Evolutionary conservation across 2,797 vertebrate species (phyloP).

Genomic region (Lepilemur septentrionalis): DNA sequence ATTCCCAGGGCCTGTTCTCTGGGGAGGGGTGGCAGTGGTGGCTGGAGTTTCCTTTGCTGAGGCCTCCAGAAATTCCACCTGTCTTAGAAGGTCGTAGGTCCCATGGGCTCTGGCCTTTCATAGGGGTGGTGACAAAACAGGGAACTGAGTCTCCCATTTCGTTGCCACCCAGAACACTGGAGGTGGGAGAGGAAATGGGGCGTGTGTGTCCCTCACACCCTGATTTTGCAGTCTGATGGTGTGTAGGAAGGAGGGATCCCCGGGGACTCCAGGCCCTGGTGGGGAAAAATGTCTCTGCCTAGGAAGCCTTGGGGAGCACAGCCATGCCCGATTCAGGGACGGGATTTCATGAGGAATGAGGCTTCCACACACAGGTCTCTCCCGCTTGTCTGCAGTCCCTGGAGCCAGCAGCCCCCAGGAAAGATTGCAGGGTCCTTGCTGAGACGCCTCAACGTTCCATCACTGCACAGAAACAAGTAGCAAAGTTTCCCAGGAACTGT

Average conservation of each 20-base stretch:
- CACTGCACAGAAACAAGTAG: background rate
- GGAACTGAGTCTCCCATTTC: background rate
- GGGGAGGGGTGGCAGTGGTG: background rate
- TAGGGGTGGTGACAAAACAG: background rate
- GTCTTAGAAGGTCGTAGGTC: background rate
- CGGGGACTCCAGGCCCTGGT: background rate
- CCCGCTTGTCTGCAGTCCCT: rapidly evolving
- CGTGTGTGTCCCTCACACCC: background rate
- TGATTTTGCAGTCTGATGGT: background rate
- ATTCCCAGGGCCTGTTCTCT: background rate
- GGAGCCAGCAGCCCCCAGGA: background rate
- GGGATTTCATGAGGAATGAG: no score
- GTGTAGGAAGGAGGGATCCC: background rate
- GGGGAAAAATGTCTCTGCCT: background rate
- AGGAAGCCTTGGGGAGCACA: background rate
- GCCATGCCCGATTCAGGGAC: background rate
- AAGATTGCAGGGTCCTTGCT: rapidly evolving
- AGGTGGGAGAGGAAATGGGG: background rate
- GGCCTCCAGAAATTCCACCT: background rate
- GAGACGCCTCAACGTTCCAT: background rate
- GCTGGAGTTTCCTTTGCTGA: background rate
- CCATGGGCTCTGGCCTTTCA: rapidly evolving
- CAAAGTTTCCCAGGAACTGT: background rate
- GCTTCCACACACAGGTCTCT: no score
- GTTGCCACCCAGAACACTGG: background rate